Percentiles rank a stretch among this genome's conserved stretches.
These are phyloP conservation scores for Epicauta chinensis DNA, from an alignment of 1,140 invertebrate species.

Conservation along the genomic window DNA sequence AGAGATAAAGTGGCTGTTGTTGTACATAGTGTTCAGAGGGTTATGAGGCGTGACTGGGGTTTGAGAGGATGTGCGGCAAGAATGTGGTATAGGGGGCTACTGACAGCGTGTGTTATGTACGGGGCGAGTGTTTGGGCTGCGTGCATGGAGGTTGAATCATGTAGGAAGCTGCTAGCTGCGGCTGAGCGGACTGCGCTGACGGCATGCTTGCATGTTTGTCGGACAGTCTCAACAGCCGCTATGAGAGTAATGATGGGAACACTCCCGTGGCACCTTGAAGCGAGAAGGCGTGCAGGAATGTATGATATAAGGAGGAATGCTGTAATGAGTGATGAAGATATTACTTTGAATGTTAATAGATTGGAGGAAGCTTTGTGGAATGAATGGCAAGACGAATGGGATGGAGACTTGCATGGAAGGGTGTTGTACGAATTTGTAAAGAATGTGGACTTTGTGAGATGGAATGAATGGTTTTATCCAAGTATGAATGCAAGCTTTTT, in stretches of 20 bases:
- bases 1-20: too few relatives aligned
- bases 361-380: not conserved
- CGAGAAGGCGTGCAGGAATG: not conserved
- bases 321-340: not conserved
- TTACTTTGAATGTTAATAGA: not conserved
- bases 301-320: not conserved
- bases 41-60: too few relatives aligned
- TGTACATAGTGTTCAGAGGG: too few relatives aligned
- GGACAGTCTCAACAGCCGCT: constrained; percentile 25
- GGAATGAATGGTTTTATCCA: constrained; percentile 2
- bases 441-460: not conserved
- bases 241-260: constrained; percentile 16
- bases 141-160: not conserved
- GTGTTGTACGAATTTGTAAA: not conserved
- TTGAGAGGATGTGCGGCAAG: too few relatives aligned
- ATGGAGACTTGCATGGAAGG: not conserved
- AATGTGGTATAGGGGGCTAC: too few relatives aligned
- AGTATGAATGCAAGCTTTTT: not conserved
- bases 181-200: constrained; percentile 27
- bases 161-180: not conserved
- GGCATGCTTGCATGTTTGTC: constrained; percentile 19
- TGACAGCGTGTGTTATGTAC: not conserved
- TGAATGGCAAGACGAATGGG: constrained; percentile 4
- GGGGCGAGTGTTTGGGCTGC: too few relatives aligned
- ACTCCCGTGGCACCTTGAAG: constrained; percentile 22